Percentiles rank a stretch among this genome's conserved stretches.
These are phyloP conservation scores for Dryomyza anilis DNA, from an alignment of 2,888 invertebrate genomes.

Conservation along the genomic window DNA sequence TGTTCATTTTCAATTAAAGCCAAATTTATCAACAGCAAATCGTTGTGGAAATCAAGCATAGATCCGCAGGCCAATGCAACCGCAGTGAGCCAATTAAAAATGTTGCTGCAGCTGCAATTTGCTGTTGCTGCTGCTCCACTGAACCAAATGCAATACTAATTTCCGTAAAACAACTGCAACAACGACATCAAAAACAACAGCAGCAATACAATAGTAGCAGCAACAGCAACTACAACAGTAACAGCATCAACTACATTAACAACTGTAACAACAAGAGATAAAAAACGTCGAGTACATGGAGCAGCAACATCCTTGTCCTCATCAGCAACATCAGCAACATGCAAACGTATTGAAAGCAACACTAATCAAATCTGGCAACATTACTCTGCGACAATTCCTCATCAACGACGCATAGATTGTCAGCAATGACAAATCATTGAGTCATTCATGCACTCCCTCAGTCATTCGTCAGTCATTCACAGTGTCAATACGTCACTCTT, in stretches of 20 bases:
- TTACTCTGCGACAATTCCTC: slow-evolving; percentile 21
- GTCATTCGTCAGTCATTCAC: no score
- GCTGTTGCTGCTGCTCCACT: background rate
- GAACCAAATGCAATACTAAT: background rate
- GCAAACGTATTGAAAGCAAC: slow-evolving; percentile 14
- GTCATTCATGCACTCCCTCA: no score
- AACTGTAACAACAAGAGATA: no score
- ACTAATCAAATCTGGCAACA: slow-evolving; percentile 25
- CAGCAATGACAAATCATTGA: no score
- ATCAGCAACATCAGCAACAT: background rate
- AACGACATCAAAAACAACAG: no score
- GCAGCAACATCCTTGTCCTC: no score
- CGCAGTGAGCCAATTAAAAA: slow-evolving; percentile 20
- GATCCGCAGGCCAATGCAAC: background rate
- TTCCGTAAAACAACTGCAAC: background rate
- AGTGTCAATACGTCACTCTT: no score
- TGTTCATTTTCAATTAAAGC: background rate
- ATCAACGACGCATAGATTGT: background rate
- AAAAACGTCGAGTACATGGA: no score
- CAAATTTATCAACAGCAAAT: background rate
- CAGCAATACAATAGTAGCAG: no score
- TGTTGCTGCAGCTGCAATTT: slow-evolving; percentile 6
- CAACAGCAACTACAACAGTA: no score
- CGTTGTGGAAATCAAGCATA: background rate
- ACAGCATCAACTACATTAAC: no score